Evolutionary conservation across 2,113 vertebrate species (phyloP), one percentile per base, ranked within the genome.

Genomic region (Cinclus cinclus): DNA sequence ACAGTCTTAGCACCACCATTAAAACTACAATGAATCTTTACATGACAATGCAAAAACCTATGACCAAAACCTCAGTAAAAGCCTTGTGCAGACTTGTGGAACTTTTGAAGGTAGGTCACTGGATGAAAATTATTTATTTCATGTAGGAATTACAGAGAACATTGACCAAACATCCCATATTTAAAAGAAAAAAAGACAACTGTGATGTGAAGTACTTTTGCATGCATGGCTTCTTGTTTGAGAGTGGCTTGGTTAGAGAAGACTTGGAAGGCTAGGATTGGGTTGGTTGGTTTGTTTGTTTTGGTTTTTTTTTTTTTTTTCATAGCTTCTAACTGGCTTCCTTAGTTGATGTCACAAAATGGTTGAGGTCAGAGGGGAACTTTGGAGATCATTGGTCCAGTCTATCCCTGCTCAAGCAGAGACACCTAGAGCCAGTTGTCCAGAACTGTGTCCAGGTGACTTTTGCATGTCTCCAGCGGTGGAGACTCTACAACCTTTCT

Each of bases 1-100:
- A 99, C 92, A 98, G 99, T 97, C 98, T 99, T 97, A 98, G 99
- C 96, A 99, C 98, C 94, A 99, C 99, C 81, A 98, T 99, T 95
- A 99, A 99, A 98, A 99, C 99, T 44, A 99, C 99, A 63, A 99
- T 99, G 99, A 99, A 99, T 96, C 98, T 99, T 96, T 98, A 99
- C 94, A 99, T 99, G 99, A 99, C 99, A 41, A 98, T 99, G 99
- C 99, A 99, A 97, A 98, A 99, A 90, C 99, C 99, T 88, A 99
- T 99, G 99, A 99, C 99, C 87, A 99, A 99, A 98, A 99, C 99
- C 4, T 99, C 99, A 1, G 99, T 99, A 80, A 99, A 99, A 98
- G 99, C 99, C 47, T 97, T 99, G 5, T 99, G 99, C 95, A 98
- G 99, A 80, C 98, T 99, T 74, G 98, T 99, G 65, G 99, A 99